Evolutionary conservation across 2,113 vertebrate species (phyloP), one percentile per base, ranked within the genome.

Genomic region (Asarcornis scutulata): DNA sequence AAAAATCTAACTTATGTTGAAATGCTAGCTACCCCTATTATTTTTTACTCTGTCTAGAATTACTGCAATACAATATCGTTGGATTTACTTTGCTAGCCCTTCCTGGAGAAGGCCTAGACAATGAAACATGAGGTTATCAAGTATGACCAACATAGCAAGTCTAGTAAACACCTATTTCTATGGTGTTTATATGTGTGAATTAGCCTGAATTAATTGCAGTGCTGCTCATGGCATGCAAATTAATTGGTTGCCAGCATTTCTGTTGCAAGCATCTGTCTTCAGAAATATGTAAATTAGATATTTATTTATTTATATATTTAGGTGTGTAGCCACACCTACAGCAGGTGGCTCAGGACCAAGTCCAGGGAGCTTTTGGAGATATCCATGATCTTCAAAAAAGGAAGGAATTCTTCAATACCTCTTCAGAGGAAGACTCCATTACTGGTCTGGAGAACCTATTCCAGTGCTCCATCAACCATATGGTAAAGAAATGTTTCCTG

Each of bases 171-270:
- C 44, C 79, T 96, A 59, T 75, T 96, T 83, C 42, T 93, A 66
- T 91, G 50, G 55, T 95, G 66, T 46, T 95, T 88, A 83, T 13
- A 1, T 71, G 46, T 83, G n/a, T 86, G 46, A 96, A 93, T 95
- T 93, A 94, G 58, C 69, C 22, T 95, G 89, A 95, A 92, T 83
- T 95, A 91, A 96, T 90, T 95, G 34, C 32, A 94, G 63, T 62
- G 34, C 36, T 88, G 26, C 6, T 88, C 72, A 66, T 84, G 26
- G 31, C 60, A 91, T 69, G 84, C 93, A 95, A 96, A 92, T 80
- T 84, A 94, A 79, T 42, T 0, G 15, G 4, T 85, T 95, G 79
- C 20, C 63, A 89, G 22, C 22, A 60, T 82, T 82, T 81, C 62
- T 73, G 23, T 71, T 90, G 44, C 63, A 85, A 82, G 10, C 32